phyloP scores from a whole-genome alignment of 2,797 vertebrate genomes.

The Emydoidea blandingii region DNA sequence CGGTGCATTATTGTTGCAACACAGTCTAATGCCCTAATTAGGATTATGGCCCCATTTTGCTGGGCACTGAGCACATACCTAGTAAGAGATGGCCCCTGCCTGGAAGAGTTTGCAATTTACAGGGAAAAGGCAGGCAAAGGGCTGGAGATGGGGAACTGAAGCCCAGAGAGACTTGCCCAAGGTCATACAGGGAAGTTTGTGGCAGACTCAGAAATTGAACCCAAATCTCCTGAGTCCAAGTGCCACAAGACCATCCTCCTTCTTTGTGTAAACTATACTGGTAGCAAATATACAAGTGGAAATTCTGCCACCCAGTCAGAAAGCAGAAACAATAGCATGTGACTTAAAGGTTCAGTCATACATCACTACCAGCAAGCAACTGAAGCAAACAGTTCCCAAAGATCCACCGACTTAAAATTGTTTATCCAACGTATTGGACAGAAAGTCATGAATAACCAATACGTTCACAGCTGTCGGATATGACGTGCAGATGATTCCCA shows the following conservation, averaged over 20 bases:
- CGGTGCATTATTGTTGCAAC: neutral
- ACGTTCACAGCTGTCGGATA: neutral
- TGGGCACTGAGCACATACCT: neutral
- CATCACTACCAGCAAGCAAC: fast-evolving
- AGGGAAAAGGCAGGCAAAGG: neutral
- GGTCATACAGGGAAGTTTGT: constrained; percentile 22
- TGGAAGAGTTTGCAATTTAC: neutral
- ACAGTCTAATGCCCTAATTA: constrained; percentile 25
- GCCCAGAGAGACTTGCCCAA: constrained; percentile 27
- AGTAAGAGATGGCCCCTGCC: neutral
- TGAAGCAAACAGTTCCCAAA: neutral
- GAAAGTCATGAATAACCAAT: neutral
- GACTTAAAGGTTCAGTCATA: neutral
- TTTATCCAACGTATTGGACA: neutral
- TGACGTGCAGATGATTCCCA: neutral
- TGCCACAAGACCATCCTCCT: fast-evolving
- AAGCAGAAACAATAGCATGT: fast-evolving
- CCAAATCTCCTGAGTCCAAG: neutral
- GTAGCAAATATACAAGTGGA: neutral
- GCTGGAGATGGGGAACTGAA: constrained; percentile 30
- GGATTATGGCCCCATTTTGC: neutral
- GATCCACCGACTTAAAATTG: neutral
- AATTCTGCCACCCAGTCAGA: fast-evolving
- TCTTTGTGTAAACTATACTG: neutral
- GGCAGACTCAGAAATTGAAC: neutral